A percentile compares a stretch with the other conserved stretches of the same genome.
These are phyloP conservation scores for Leucopsar rothschildi DNA, from an alignment of 2,113 vertebrate species.

Conservation along the genomic window DNA sequence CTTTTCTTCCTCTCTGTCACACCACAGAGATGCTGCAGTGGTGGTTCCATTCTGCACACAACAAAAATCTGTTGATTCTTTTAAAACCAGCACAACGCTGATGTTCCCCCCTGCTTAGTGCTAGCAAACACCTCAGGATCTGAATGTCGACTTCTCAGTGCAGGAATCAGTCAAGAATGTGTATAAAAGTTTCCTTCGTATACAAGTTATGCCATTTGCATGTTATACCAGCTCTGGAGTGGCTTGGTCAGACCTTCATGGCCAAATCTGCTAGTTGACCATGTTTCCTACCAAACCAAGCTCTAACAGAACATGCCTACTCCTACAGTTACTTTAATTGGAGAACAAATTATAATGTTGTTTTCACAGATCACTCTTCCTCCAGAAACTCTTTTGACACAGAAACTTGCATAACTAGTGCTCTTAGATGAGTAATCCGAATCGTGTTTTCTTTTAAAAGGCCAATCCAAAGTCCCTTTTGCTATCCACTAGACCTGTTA, in stretches of 20 bases:
- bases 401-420: constrained; percentile 40
- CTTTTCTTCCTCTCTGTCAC: neutral
- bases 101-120: fast-evolving
- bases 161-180: neutral
- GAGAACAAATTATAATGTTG: constrained; percentile 40
- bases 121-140: neutral
- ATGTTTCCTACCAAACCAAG: neutral
- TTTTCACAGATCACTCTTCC: constrained; percentile 42
- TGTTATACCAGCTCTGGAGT: neutral
- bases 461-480: constrained; percentile 21
- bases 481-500: constrained; percentile 5
- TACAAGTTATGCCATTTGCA: neutral
- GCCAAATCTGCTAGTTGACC: neutral
- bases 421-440: constrained; percentile 34
- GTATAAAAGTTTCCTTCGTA: neutral
- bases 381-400: constrained; percentile 50
- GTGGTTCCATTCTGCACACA: neutral
- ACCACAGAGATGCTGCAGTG: neutral
- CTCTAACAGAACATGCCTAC: neutral
- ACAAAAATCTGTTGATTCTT: neutral
- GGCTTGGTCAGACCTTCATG: neutral
- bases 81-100: neutral
- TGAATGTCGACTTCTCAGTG: neutral
- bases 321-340: constrained; percentile 44
- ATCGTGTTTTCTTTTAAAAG: constrained; percentile 29